Evolutionary conservation across 2,113 vertebrate genomes (phyloP).

Genomic region (Tupaia tana): DNA sequence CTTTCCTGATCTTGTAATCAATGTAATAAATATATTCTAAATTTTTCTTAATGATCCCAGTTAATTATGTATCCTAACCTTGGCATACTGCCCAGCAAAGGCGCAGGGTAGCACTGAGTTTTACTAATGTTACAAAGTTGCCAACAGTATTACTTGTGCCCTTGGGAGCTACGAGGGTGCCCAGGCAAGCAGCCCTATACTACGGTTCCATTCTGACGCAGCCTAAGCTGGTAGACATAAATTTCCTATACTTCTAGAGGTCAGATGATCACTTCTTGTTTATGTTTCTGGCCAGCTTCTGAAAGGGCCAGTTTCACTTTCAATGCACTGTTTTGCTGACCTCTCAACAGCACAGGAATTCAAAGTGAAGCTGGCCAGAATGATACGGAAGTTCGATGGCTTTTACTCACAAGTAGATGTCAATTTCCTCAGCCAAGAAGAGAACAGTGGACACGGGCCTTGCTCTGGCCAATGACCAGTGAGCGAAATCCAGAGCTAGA

Average conservation of each 20-base stretch:
- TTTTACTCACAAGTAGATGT: neutral
- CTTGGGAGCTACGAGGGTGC: neutral
- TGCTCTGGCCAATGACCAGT: neutral
- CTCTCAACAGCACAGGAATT: neutral
- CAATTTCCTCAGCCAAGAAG: neutral
- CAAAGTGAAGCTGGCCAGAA: neutral
- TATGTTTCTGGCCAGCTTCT: neutral
- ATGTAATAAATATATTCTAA: conserved; percentile 39
- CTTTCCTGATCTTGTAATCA: neutral
- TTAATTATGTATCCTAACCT: neutral
- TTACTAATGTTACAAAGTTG: too few species aligned
- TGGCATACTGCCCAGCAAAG: neutral
- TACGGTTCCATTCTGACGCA: rapidly evolving
- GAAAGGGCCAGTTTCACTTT: neutral
- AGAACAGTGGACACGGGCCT: neutral
- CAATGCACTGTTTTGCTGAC: neutral
- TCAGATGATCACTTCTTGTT: too few species aligned
- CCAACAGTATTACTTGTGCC: too few species aligned
- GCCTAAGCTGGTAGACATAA: rapidly evolving
- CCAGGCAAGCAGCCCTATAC: neutral
- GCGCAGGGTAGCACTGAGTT: neutral
- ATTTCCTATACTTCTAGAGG: neutral
- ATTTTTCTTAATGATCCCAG: conserved; percentile 46
- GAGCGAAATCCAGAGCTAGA: neutral
- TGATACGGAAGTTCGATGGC: too few species aligned